phyloP scores from a whole-genome alignment of 1,140 invertebrate species.

The Drosophila bocqueti region DNA sequence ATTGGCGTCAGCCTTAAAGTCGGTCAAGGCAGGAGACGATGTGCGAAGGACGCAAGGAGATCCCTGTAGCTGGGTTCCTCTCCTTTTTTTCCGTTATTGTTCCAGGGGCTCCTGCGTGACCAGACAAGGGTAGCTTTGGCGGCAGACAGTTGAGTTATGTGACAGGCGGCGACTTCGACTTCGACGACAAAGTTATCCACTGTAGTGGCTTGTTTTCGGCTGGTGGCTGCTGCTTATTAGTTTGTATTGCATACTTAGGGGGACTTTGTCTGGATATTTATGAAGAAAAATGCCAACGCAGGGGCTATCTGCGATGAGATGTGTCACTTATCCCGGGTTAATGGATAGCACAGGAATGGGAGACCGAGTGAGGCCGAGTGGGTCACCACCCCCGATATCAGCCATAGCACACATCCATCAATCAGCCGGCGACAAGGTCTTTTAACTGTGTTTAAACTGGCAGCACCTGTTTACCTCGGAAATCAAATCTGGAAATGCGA shows the following conservation, averaged over 20 bases:
- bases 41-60: conserved; percentile 32
- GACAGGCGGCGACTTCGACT: conserved; percentile 58
- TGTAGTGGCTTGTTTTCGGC: conserved; percentile 63
- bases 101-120: conserved; percentile 66
- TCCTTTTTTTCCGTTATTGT: conserved; percentile 13
- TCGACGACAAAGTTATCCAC: conserved; percentile 33
- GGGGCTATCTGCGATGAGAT: conserved; percentile 58
- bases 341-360: conserved; percentile 30
- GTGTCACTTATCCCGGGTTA: conserved; percentile 70
- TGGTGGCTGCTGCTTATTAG: conserved; percentile 75
- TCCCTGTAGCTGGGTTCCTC: conserved; percentile 2
- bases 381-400: conserved; percentile 18
- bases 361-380: background rate
- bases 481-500: conserved; percentile 59
- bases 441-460: conserved; percentile 57
- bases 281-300: conserved; percentile 61
- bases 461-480: conserved; percentile 15
- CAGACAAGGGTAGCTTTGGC: conserved; percentile 79
- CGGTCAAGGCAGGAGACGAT: conserved; percentile 64
- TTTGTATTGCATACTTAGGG: conserved; percentile 67
- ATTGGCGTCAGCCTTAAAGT: conserved; percentile 84
- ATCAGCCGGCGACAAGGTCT: conserved; percentile 67
- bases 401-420: conserved; percentile 50
- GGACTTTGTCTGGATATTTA: conserved; percentile 74
- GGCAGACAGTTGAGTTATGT: conserved; percentile 81